These are phyloP conservation scores for Silurus asotus DNA, from an alignment of 2,113 vertebrate species.

Conservation along the genomic window DNA sequence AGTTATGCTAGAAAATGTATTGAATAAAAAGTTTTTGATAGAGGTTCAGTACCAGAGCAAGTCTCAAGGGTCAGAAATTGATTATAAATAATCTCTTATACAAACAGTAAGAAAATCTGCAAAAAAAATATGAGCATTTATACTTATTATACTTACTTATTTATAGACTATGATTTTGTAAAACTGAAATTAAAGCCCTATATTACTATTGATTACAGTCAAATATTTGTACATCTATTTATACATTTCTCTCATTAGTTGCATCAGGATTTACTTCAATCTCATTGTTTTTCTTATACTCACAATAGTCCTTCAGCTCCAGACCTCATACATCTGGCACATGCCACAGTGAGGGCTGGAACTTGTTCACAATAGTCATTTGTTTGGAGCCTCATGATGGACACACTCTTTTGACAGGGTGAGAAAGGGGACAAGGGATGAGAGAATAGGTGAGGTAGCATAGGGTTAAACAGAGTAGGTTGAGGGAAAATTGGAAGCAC, in stretches of 20 bases:
- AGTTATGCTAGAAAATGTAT: not conserved
- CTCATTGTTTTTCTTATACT: constrained; percentile 15
- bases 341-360: constrained; percentile 60
- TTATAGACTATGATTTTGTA: not conserved
- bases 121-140: too few species aligned
- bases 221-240: not conserved
- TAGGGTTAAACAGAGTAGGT: constrained; percentile 47
- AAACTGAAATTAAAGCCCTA: not conserved
- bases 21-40: not conserved
- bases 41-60: not conserved
- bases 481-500: constrained; percentile 17
- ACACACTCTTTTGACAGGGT: constrained; percentile 43
- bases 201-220: not conserved
- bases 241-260: not conserved
- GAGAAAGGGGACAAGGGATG: constrained; percentile 32
- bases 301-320: constrained; percentile 33
- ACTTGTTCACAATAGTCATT: constrained; percentile 54
- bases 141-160: too few species aligned
- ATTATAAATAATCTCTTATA: not conserved
- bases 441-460: not conserved
- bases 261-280: not conserved
- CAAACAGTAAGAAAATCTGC: not conserved
- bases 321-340: constrained; percentile 58
- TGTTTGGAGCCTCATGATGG: constrained; percentile 43
- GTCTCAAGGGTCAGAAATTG: not conserved